Evolutionary conservation across 2,113 vertebrate genomes (phyloP).

Genomic region (Myrmecophaga tridactyla): DNA sequence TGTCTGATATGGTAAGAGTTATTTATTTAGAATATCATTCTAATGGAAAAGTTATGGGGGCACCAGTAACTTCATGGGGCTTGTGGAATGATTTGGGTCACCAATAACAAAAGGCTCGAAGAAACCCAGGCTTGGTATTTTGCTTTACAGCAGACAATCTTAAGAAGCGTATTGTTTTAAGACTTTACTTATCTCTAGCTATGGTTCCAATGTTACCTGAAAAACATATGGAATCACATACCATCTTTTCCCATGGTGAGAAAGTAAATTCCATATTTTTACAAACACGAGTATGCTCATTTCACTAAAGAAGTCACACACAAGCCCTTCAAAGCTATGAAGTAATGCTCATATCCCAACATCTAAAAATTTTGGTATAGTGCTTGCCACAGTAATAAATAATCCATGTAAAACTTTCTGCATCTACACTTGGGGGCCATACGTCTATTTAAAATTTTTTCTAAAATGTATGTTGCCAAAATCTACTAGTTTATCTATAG

Average conservation of each 20-base stretch:
- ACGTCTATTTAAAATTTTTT: not conserved
- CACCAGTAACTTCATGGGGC: not conserved
- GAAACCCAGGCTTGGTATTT: conserved; percentile 4
- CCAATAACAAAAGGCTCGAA: conserved; percentile 10
- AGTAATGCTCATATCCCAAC: conserved; percentile 4
- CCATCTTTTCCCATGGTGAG: not conserved
- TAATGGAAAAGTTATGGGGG: not conserved
- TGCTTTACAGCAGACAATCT: conserved; percentile 21
- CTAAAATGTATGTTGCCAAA: not conserved
- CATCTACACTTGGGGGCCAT: not conserved
- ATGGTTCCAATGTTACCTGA: conserved; percentile 15
- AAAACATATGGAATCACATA: not conserved
- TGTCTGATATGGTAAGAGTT: conserved; percentile 29
- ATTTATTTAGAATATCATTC: not conserved
- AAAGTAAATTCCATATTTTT: not conserved
- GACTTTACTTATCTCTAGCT: not conserved
- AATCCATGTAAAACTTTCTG: not conserved
- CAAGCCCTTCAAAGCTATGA: not conserved
- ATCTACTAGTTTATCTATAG: not conserved
- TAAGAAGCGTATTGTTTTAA: conserved; percentile 31
- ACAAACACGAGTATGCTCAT: not conserved
- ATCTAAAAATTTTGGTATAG: conserved; percentile 4
- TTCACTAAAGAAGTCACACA: conserved; percentile 24
- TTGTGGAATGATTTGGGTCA: not conserved
- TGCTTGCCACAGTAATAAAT: not conserved